Base-by-base conservation (phyloP, 1,140 invertebrate species). In the Drosophila athabasca region DNA sequence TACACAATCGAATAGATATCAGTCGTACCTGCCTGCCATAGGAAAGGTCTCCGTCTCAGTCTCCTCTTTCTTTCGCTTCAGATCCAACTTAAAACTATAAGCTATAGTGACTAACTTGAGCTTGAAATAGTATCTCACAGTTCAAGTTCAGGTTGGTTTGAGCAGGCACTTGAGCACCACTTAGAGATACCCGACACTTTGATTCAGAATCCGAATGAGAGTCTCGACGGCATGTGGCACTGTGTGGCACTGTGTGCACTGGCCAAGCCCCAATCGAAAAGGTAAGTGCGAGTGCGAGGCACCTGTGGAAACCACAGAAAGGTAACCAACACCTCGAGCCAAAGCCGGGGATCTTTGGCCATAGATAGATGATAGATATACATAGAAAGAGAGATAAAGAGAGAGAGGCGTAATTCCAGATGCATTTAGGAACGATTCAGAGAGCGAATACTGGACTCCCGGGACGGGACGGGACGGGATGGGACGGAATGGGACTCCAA, bases 131-230 rank as follows among this genome's bases (percentile, higher is more conserved):
- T 70, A 84, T 79, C 70, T 79, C 66, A 58, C 61, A 80, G 81
- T 82, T 84, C 81, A 84, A 84, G 81, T 82, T 77, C 72, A 84
- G 57, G 24, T 76, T 62, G 62, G 64, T 73, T 73, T 51, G 52
- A 61, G 17, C 51, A 45, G 51, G 13, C 48, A 55, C 17, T 19
- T 19, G 39, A 52, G 49, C 43, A 55, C 44, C 31, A 54, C 43
- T 57, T 24, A 2, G 13, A 35, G 68, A 54, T 19, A 73, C 15
- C 26, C 29, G 45, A 75, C 35, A 61, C 41, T 29, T 13, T 44
- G 2, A 31, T 46, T 19, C 15, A 44, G 7, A 60, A 31, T 43
- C 6, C 44, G 17, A 48, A 48, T 44, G 39, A 59, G 43, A 48
- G 41, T 48, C 11, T 54, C 3, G 24, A 19, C 17, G 44, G 26